Conservation (phyloP, 2,797 vertebrate genomes). For the Aeoliscus strigatus region DNA sequence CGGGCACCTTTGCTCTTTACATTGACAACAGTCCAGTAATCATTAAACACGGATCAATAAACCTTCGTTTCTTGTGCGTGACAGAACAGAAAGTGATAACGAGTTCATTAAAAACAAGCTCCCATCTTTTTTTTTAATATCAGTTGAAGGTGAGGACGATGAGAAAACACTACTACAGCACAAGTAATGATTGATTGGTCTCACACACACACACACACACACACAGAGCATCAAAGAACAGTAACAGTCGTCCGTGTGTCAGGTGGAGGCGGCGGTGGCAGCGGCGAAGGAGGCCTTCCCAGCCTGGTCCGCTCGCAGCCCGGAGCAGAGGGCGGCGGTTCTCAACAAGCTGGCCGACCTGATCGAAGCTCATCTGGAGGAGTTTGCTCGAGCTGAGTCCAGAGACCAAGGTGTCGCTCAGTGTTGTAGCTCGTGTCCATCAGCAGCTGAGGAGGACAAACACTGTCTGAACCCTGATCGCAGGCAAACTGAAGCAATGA, state of each 20-base stretch:
- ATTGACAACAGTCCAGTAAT: conserved; percentile 47
- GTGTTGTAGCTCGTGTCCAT: too few relatives aligned
- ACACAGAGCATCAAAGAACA: too few relatives aligned
- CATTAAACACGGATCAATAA: conserved; percentile 39
- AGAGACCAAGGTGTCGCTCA: conserved; percentile 86
- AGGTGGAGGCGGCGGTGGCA: conserved; percentile 87
- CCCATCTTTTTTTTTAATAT: too few relatives aligned
- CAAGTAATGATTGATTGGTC: too few relatives aligned
- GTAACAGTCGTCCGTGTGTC: not conserved
- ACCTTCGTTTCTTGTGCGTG: not conserved
- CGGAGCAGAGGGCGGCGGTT: conserved; percentile 78
- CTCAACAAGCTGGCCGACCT: conserved; percentile 86
- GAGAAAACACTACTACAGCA: too few relatives aligned
- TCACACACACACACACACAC: too few relatives aligned
- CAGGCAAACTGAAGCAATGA: too few relatives aligned
- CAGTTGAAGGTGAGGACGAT: too few relatives aligned
- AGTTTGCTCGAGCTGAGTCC: conserved; percentile 88
- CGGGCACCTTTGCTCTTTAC: conserved; percentile 66
- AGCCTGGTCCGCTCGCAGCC: conserved; percentile 81
- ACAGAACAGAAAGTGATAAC: too few relatives aligned
- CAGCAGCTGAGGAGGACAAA: too few relatives aligned
- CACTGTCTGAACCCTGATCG: too few relatives aligned
- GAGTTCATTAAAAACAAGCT: too few relatives aligned
- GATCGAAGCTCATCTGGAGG: conserved; percentile 84
- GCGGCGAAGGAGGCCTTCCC: conserved; percentile 88